Percentiles rank a stretch among this genome's conserved stretches.
Evolutionary conservation across 1,140 invertebrate species (phyloP).

Genomic region (Aphis gossypii): DNA sequence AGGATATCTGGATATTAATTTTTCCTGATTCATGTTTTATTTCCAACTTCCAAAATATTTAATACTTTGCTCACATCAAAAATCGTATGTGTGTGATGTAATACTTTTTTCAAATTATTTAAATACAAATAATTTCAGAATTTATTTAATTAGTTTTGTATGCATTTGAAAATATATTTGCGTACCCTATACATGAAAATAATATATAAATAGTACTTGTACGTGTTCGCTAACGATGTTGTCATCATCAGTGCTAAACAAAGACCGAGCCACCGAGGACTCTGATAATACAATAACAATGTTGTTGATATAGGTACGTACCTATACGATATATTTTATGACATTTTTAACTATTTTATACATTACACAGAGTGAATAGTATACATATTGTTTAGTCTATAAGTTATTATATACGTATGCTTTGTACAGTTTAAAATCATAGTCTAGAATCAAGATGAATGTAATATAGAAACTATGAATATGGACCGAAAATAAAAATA

Average conservation of each 20-base stretch:
- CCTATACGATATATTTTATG: neutral
- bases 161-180: neutral
- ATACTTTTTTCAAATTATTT: neutral
- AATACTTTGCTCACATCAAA: too few relatives aligned
- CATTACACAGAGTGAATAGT: neutral
- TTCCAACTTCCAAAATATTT: too few relatives aligned
- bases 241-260: slow-evolving; percentile 24
- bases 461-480: neutral
- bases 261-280: neutral
- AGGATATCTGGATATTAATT: too few relatives aligned
- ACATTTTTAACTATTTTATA: neutral
- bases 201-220: neutral
- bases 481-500: neutral
- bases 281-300: slow-evolving; percentile 25
- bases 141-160: neutral
- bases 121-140: neutral
- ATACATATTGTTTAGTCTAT: neutral
- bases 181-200: neutral
- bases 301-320: neutral
- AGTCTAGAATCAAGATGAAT: neutral
- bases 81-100: neutral
- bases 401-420: neutral
- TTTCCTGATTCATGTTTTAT: too few relatives aligned
- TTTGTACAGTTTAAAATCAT: neutral
- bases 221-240: slow-evolving; percentile 7